Evolutionary conservation across 2,113 vertebrate genomes (phyloP).

Genomic region (Mus spicilegus): DNA sequence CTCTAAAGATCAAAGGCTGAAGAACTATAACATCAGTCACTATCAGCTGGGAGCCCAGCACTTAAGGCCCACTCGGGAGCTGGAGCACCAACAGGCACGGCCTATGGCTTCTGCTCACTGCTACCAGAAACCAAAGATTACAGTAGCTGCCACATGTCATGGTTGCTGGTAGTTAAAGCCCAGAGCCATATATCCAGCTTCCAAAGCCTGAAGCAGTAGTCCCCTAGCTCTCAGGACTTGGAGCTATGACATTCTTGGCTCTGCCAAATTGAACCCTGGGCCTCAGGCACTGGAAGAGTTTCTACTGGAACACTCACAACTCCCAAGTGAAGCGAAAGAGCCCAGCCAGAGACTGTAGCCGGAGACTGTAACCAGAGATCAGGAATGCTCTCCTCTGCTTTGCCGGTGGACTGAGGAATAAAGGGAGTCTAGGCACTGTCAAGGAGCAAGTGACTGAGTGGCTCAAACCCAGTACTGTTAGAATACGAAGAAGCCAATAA

Average conservation of each 20-base stretch:
- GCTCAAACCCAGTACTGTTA: background rate
- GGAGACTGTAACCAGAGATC: background rate
- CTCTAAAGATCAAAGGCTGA: background rate
- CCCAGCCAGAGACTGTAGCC: background rate
- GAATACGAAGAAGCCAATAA: background rate
- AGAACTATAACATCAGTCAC: background rate
- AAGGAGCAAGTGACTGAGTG: background rate
- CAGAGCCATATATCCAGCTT: background rate
- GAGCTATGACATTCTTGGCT: background rate
- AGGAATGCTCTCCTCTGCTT: background rate
- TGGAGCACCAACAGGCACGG: too few species aligned
- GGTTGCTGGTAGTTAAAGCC: background rate
- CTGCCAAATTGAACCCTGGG: background rate
- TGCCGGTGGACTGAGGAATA: background rate
- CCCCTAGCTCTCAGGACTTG: background rate
- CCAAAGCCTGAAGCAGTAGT: background rate
- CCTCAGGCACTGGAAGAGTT: background rate
- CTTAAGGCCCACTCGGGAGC: background rate
- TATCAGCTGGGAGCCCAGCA: background rate
- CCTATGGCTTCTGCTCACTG: background rate
- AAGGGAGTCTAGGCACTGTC: background rate
- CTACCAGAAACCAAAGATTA: background rate
- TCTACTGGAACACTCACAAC: too few species aligned
- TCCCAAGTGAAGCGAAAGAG: background rate
- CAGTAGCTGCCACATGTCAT: background rate